Percentiles rank a stretch among this genome's conserved stretches.
Evolutionary conservation across 2,113 vertebrate species (phyloP).

Genomic region (Scortum barcoo): DNA sequence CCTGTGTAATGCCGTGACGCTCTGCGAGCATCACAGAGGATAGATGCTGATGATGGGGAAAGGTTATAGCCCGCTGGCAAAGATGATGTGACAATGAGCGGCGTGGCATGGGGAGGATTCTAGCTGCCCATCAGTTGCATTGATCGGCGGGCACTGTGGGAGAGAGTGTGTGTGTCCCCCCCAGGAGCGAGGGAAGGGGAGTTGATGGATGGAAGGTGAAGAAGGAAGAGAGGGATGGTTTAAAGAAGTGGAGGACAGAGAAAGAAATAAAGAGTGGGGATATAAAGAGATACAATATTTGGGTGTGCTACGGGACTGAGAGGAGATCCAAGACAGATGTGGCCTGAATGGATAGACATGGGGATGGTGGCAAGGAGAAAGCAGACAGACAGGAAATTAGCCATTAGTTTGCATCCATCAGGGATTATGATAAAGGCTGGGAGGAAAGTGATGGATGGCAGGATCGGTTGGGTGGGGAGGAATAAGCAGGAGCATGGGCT

Average conservation of each 20-base stretch:
- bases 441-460: slow-evolving; percentile 64
- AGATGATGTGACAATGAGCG: slow-evolving; percentile 71
- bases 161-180: too few species aligned
- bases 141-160: slow-evolving; percentile 46
- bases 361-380: slow-evolving; percentile 38
- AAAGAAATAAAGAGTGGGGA: neutral
- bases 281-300: slow-evolving; percentile 20
- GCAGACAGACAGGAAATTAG: slow-evolving; percentile 31
- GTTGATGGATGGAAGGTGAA: slow-evolving; percentile 3
- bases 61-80: slow-evolving; percentile 59
- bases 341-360: slow-evolving; percentile 18
- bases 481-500: slow-evolving; percentile 35
- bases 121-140: slow-evolving; percentile 61
- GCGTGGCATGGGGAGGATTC: slow-evolving; percentile 34
- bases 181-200: slow-evolving; percentile 5
- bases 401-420: slow-evolving; percentile 55
- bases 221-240: neutral
- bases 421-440: slow-evolving; percentile 57
- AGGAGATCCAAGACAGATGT: neutral
- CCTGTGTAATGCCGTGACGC: slow-evolving; percentile 13
- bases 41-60: slow-evolving; percentile 47
- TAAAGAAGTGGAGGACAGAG: slow-evolving; percentile 21
- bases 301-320: neutral
- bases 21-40: slow-evolving; percentile 22
- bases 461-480: slow-evolving; percentile 25